phyloP scores from a whole-genome alignment of 2,113 vertebrate species.

The Istiophorus platypterus region DNA sequence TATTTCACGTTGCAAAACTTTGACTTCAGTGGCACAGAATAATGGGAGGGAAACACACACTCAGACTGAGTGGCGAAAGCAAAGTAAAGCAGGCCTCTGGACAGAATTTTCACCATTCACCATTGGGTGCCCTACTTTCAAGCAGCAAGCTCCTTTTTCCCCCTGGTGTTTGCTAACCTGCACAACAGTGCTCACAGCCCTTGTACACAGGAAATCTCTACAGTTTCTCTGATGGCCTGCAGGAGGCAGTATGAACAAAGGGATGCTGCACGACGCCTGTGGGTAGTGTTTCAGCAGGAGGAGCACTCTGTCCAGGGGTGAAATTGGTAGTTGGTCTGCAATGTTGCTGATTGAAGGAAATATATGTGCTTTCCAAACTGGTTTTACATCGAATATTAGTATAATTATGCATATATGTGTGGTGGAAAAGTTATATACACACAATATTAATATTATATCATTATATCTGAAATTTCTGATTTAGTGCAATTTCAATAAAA shows the following conservation, averaged over 20 bases:
- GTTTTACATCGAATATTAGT: neutral
- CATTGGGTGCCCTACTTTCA: constrained; percentile 74
- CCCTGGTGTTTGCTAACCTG: constrained; percentile 49
- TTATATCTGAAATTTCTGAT: no score
- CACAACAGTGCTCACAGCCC: rapidly evolving
- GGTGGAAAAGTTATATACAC: neutral
- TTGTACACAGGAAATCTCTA: neutral
- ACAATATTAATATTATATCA: no score
- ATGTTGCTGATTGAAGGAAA: neutral
- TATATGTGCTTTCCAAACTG: neutral
- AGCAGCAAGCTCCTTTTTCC: constrained; percentile 45
- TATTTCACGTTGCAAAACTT: neutral
- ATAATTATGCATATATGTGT: neutral
- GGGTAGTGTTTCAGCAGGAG: constrained; percentile 42
- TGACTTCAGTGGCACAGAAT: constrained; percentile 14
- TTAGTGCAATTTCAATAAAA: no score
- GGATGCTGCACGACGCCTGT: neutral
- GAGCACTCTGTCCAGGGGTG: neutral
- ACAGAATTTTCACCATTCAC: constrained; percentile 26
- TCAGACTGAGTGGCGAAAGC: constrained; percentile 39
- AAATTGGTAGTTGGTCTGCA: neutral
- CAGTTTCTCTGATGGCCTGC: constrained; percentile 1
- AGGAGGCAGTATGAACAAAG: constrained; percentile 41
- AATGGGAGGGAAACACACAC: constrained; percentile 14
- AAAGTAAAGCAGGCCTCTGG: constrained; percentile 59